Base-by-base conservation (phyloP, 2,797 vertebrate genomes). In the Lepus oiostolus region DNA sequence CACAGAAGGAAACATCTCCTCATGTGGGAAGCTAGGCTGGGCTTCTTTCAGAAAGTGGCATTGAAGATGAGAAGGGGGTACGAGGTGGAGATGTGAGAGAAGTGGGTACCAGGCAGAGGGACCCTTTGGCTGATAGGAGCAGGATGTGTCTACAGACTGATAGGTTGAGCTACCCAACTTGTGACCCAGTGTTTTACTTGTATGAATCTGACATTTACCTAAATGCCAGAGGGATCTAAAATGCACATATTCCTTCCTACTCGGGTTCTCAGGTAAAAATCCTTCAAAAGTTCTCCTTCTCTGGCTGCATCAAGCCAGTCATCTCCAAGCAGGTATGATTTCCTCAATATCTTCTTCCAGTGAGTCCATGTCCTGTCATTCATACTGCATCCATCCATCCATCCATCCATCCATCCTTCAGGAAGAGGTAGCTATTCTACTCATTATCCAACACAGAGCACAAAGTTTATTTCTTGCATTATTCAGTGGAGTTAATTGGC, bases 141-240 rank as follows among this genome's bases (percentile, higher is more conserved):
- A 72, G 14, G 32, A 60, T 50, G 5, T 17, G 21, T 35, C n/a
- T 4, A 58, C 10, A 12, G 35, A 62, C 19, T 3, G 0, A 19
- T 2, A 30, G 35, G 85, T 14, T 17, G 21, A 47, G 38, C 67
- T 71, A 71, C 22, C 38, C 28, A 79, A 19, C 22, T 74, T 95
- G 67, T 21, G n/a, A 35, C 26, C n/a, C 21, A 80, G 47, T 30
- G 24, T 71, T 65, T 93, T 88, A 62, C 30, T 52, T 60, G 38
- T n/a, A 32, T 38, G 54, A 93, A 60, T 68, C 80, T 35, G 26
- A 19, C 42, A 16, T 58, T 62, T 74, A 52, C 52, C 28, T 52
- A 30, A 58, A 47, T 81, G 28, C 47, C 79, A 80, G 83, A 65
- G 58, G 91, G n/a, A 88, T 85, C 28, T 62, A 35, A 70, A 91